phyloP scores from a whole-genome alignment of 2,888 invertebrate species.

The Standfussiana lucernea region DNA sequence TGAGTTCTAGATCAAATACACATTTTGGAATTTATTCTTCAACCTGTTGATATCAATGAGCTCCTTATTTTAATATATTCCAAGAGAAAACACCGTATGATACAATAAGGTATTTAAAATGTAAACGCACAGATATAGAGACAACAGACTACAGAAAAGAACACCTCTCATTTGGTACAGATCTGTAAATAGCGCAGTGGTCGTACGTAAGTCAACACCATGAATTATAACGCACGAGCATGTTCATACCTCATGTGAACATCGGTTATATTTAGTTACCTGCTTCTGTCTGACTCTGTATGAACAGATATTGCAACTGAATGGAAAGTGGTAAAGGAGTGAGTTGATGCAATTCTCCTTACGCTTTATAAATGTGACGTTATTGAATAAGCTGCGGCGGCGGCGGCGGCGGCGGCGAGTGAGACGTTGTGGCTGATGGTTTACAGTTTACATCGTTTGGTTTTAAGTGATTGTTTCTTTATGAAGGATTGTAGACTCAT shows the following conservation, averaged over 20 bases:
- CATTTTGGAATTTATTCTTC: neutral
- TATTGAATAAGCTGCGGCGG: slow-evolving; percentile 1
- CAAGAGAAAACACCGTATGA: neutral
- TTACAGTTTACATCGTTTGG: neutral
- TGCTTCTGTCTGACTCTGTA: neutral
- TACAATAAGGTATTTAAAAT: neutral
- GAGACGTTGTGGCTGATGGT: neutral
- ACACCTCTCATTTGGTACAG: neutral
- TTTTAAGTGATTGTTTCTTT: neutral
- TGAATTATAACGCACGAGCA: slow-evolving; percentile 16
- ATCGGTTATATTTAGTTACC: neutral
- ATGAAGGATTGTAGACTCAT: neutral
- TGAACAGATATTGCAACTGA: neutral
- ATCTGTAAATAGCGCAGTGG: slow-evolving; percentile 29
- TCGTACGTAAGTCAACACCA: slow-evolving; percentile 38
- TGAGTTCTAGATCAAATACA: neutral
- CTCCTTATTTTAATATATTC: neutral
- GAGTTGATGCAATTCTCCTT: neutral
- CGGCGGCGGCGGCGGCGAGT: neutral
- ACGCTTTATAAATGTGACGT: neutral
- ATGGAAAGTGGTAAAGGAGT: neutral
- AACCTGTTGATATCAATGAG: neutral
- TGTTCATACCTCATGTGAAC: neutral
- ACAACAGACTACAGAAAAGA: neutral
- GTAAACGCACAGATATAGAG: neutral